Evolutionary conservation across 2,797 vertebrate species (phyloP), one percentile per base, ranked within the genome.

Genomic region (Hippopotamyrus pictus): DNA sequence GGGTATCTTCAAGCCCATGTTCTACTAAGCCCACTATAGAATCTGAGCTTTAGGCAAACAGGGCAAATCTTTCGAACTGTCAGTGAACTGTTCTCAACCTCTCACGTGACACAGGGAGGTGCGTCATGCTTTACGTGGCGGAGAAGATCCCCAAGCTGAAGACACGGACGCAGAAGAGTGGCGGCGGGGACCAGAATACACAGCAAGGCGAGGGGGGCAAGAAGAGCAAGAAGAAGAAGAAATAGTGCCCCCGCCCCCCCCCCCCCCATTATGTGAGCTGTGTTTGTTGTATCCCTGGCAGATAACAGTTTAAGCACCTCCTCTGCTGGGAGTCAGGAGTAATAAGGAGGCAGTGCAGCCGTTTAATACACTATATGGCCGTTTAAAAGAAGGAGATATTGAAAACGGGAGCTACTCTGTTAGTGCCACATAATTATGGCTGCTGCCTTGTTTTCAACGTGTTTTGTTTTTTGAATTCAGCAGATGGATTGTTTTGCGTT

Each of bases 61-160:
- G 19, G 29, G 11, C 41, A 12, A 1, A 17, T 76, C 8, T 76
- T 79, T 62, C 53, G 46, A 53, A 19, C 41, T 51, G 48, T 29
- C 29, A 25, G 1, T 73, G 5, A 79, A 14, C 73, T 44, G 37
- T 41, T 46, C 19, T 57, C 1, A 17, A 86, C 29, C 33, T 46
- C 14, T 25, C 33, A 11, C 44, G 54, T 9, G 17, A 3, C 88
- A 48, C 94, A 99, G 98, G 97, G 90, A 98, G 97, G 90, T 96
- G 97, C 0, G 94, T 99, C 91, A 98, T 99, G 98, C 92, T 98
- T 3, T 98, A 99, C 17, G 97, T 96, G 4, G 98, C 98, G 0
- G 98, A 99, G 95, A 99, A 97, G 95, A 99, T 99, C 89, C 98
- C 98, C 0, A 99, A 99, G 92, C 95, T 99, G 65, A 99, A 99